Percentiles rank a stretch among this genome's conserved stretches.
These are phyloP conservation scores for Oxyruncus cristatus DNA, from an alignment of 2,113 vertebrate species.

Conservation along the genomic window DNA sequence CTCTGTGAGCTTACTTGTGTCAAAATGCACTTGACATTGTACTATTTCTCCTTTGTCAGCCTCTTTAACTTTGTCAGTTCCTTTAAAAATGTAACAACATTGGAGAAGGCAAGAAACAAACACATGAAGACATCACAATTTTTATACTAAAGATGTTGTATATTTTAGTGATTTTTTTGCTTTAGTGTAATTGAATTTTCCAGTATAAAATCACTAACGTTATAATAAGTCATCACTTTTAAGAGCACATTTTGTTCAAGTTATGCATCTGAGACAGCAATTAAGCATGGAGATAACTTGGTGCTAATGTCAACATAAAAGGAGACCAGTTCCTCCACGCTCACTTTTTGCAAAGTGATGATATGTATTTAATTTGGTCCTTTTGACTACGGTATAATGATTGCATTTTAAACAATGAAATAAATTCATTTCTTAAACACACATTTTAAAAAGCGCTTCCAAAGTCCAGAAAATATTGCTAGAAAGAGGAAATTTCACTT, in stretches of 20 bases:
- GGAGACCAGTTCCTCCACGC: background rate
- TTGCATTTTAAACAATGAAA: background rate
- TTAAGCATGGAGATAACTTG: background rate
- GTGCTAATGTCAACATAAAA: background rate
- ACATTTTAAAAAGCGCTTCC: background rate
- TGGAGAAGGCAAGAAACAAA: background rate
- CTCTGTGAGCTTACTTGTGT: background rate
- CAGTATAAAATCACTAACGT: background rate
- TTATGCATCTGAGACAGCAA: background rate
- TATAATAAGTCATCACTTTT: background rate
- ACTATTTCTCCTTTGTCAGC: background rate
- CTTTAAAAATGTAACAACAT: background rate
- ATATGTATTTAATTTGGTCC: background rate
- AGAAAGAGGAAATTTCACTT: background rate
- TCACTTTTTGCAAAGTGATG: background rate
- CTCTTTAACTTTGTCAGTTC: background rate
- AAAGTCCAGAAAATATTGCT: background rate
- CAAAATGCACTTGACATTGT: background rate
- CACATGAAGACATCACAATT: background rate
- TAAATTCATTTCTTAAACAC: background rate
- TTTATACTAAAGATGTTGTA: background rate
- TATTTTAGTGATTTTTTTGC: background rate
- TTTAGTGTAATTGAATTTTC: background rate
- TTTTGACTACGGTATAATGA: background rate
- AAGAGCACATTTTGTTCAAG: background rate